Conservation (phyloP, 2,888 invertebrate species). For the Anodontia alba region DNA sequence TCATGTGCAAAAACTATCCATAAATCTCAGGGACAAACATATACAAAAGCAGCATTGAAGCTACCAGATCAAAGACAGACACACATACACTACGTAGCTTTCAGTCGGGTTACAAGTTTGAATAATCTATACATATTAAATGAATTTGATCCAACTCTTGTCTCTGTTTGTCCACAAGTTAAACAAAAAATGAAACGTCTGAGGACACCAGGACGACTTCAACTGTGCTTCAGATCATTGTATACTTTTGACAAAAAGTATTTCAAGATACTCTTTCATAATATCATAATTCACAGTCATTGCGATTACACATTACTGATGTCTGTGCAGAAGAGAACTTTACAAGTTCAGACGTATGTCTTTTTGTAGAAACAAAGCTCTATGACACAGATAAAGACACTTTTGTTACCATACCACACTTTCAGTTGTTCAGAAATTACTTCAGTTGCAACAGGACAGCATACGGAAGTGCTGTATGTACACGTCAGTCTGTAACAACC, state of each 20-base stretch:
- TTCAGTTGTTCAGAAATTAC: neutral
- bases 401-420: neutral
- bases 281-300: neutral
- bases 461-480: neutral
- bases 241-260: neutral
- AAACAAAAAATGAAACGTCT: conserved; percentile 33
- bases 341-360: neutral
- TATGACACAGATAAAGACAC: neutral
- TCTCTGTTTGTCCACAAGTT: conserved; percentile 23
- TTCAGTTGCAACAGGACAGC: neutral
- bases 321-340: neutral
- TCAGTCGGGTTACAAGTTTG: conserved; percentile 29
- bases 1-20: conserved; percentile 45
- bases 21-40: conserved; percentile 43
- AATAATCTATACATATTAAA: conserved; percentile 29
- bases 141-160: conserved; percentile 19
- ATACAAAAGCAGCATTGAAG: conserved; percentile 19
- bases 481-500: neutral
- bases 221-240: neutral
- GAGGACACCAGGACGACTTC: neutral
- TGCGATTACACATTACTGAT: neutral
- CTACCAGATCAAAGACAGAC: conserved; percentile 18
- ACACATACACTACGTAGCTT: conserved; percentile 48
- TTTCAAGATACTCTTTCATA: neutral
- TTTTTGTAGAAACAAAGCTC: conserved; percentile 5